A percentile compares a stretch with the other conserved stretches of the same genome.
These are phyloP conservation scores for Luffia ferchaultella DNA, from an alignment of 2,888 invertebrate genomes.

Conservation along the genomic window DNA sequence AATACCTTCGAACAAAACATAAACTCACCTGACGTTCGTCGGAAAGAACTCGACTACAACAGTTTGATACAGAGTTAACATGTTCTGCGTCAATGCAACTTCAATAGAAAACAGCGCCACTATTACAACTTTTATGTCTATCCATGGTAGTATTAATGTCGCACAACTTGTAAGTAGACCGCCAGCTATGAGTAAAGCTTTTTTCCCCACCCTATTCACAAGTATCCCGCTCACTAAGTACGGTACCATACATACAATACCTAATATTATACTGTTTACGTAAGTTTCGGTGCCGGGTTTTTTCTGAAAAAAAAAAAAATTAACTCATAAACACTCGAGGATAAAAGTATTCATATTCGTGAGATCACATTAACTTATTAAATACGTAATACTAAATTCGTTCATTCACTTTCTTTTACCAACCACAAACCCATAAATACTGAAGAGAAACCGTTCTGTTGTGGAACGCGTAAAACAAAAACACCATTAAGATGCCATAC, in stretches of 20 bases:
- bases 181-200: conserved; percentile 23
- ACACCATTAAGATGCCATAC: no score
- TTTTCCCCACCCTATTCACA: conserved; percentile 40
- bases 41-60: conserved; percentile 36
- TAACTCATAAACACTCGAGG: no score
- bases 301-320: conserved; percentile 23
- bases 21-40: conserved; percentile 32
- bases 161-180: conserved; percentile 16
- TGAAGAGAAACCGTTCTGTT: no score
- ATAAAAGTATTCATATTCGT: no score
- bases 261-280: conserved; percentile 41
- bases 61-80: conserved; percentile 32
- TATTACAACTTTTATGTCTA: conserved; percentile 25
- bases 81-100: conserved; percentile 26
- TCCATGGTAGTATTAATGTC: conserved; percentile 18
- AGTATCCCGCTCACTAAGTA: conserved; percentile 30
- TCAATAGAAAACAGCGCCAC: conserved; percentile 30
- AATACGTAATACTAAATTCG: no score
- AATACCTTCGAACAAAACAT: no score
- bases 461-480: no score
- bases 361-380: no score
- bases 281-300: conserved; percentile 40
- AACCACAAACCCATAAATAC: no score
- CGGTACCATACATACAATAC: conserved; percentile 28
- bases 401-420: no score